A percentile compares a stretch with the other conserved stretches of the same genome.
Conservation (phyloP, 2,797 vertebrate genomes). For the Potorous gilbertii region DNA sequence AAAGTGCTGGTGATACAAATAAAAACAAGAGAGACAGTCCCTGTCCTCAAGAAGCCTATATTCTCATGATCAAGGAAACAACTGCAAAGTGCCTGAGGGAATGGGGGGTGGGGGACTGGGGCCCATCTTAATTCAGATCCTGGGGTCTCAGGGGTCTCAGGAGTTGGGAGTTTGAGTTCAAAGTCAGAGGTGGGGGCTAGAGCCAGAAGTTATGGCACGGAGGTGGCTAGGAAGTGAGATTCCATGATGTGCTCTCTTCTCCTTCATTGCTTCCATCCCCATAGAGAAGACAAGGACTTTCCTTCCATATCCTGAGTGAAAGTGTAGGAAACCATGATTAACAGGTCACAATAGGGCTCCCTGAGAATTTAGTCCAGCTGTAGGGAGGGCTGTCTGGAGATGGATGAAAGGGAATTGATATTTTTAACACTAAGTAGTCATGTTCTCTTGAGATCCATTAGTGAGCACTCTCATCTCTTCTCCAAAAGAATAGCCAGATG, state of each 20-base stretch:
- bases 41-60: not conserved
- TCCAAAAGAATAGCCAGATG: not conserved
- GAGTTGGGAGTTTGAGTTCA: not conserved
- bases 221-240: not conserved
- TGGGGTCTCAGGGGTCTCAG: not conserved
- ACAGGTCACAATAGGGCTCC: not conserved
- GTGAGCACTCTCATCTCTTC: not conserved
- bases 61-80: not conserved
- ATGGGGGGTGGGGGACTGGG: not conserved
- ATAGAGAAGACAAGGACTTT: not conserved
- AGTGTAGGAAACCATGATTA: not conserved
- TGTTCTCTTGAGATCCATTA: not conserved
- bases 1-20: not conserved
- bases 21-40: not conserved
- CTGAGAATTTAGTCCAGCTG: not conserved
- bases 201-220: not conserved
- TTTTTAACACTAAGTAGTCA: not conserved
- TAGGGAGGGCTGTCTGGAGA: not conserved
- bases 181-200: not conserved
- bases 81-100: not conserved
- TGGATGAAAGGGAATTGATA: not conserved
- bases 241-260: not conserved
- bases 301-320: not conserved
- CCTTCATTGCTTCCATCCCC: not conserved
- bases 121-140: not conserved